Percentiles rank a stretch among this genome's conserved stretches.
Evolutionary conservation across 2,888 invertebrate genomes (phyloP).

Genomic region (Seladonia tumulorum): DNA sequence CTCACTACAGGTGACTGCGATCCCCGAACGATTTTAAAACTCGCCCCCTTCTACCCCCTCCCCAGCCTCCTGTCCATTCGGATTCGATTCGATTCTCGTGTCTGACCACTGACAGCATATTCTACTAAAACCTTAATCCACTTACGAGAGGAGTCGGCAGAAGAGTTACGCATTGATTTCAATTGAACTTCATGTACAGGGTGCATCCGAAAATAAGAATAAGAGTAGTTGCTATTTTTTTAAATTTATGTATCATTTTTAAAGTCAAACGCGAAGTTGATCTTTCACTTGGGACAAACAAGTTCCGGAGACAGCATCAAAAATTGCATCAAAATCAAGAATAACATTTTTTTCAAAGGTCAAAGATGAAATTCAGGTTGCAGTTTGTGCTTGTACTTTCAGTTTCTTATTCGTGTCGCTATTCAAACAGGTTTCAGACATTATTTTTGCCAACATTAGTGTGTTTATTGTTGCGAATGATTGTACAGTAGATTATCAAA

Average conservation of each 20-base stretch:
- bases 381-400: not conserved
- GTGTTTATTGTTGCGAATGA: not conserved
- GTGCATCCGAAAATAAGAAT: not conserved
- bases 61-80: too few species aligned
- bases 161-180: not conserved
- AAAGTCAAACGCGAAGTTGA: not conserved
- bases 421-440: not conserved
- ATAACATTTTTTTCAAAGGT: not conserved
- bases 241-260: too few species aligned
- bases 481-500: not conserved
- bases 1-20: not conserved
- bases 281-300: not conserved
- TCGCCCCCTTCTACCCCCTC: not conserved
- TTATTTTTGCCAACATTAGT: not conserved
- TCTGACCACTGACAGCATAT: constrained; percentile 20
- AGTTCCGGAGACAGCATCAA: not conserved
- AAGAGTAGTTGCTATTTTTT: not conserved
- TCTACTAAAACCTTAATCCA: constrained; percentile 33
- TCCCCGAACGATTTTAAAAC: not conserved
- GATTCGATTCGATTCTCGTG: constrained; percentile 1
- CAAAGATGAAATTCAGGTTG: not conserved
- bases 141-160: not conserved
- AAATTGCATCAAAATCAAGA: too few species aligned
- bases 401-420: not conserved
- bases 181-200: not conserved